These are phyloP conservation scores for Phaonia tiefii DNA, from an alignment of 2,888 invertebrate species.

Conservation along the genomic window DNA sequence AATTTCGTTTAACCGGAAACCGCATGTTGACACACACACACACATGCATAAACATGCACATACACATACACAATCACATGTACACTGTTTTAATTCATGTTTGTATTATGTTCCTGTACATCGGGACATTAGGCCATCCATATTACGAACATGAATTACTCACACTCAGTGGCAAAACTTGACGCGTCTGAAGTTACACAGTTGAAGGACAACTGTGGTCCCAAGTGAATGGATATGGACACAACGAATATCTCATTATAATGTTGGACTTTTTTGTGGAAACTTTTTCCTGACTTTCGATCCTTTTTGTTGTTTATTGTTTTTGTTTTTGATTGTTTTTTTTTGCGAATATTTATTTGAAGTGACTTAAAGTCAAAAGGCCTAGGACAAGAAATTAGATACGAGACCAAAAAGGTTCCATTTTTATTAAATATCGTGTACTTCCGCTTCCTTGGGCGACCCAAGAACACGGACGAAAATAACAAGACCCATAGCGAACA, in stretches of 20 bases:
- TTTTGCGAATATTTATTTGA: too few relatives aligned
- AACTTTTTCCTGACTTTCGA: too few relatives aligned
- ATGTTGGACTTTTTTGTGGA: slow-evolving; percentile 10
- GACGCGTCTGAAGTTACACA: too few relatives aligned
- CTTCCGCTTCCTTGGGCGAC: slow-evolving; percentile 60
- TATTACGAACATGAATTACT: neutral
- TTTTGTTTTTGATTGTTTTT: slow-evolving; percentile 21
- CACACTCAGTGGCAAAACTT: neutral
- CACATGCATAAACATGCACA: slow-evolving; percentile 17
- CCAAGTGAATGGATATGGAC: too few relatives aligned
- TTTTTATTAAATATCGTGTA: slow-evolving; percentile 67
- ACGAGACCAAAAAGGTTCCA: slow-evolving; percentile 47
- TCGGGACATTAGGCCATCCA: slow-evolving; percentile 10
- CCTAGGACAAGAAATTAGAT: slow-evolving; percentile 59
- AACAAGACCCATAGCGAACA: slow-evolving; percentile 23
- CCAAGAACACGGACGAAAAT: slow-evolving; percentile 30
- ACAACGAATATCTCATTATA: neutral
- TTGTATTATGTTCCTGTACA: neutral
- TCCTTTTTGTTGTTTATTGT: too few relatives aligned
- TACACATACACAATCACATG: slow-evolving; percentile 15
- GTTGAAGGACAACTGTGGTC: too few relatives aligned
- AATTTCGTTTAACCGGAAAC: slow-evolving; percentile 58
- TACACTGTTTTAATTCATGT: slow-evolving; percentile 23
- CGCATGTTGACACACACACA: slow-evolving; percentile 56
- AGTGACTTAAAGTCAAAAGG: too few relatives aligned